Base-by-base conservation (phyloP, 2,888 invertebrate genomes). In the Ophraella communa region DNA sequence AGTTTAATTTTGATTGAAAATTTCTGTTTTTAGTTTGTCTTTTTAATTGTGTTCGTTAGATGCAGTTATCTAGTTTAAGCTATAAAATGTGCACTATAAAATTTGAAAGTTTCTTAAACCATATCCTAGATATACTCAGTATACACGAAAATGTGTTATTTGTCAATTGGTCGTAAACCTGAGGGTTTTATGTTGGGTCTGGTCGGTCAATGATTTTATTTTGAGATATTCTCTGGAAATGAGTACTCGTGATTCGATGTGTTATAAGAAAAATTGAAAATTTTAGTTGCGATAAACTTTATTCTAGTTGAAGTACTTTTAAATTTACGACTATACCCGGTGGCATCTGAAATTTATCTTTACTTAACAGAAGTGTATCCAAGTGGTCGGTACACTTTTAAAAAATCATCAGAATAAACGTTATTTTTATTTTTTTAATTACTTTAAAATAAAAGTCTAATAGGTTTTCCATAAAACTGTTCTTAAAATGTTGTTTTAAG, bases 141-240 rank as follows among this genome's bases (percentile, higher is more conserved):
- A 59, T 51, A 59, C 39, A 39, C 39, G 33, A 51, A 5, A 51
- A 51, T 51, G 51, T 51, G 58, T 51, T 5, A 7, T 0, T 39
- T 59, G 49, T 59, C 58, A 59, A 59, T 59, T 30, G 58, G 17
- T 59, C 58, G 39, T 59, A 59, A 59, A 59, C 11, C 51, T 8
- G 4, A 8, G 21, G 58, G 51, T 51, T 59, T 59, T 59, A 59
- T 59, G 39, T 35, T 59, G 30, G 35, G 58, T 39, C 45, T 39
- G 51, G 58, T 23, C 51, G 51, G 58, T 51, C 33, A 59, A 33
- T 49, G 24, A 59, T 51, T 51, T 59, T 59, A 59, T 59, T 51
- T 59, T 35, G 47, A 42, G 20, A 58, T 35, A 39, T 51, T 27
- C 33, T 21, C 11, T 11, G 35, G 24, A 58, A 35, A 58, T 23